Evolutionary conservation across 2,888 invertebrate genomes (phyloP), one percentile per base, ranked within the genome.

Genomic region (Charanyca ferruginea): DNA sequence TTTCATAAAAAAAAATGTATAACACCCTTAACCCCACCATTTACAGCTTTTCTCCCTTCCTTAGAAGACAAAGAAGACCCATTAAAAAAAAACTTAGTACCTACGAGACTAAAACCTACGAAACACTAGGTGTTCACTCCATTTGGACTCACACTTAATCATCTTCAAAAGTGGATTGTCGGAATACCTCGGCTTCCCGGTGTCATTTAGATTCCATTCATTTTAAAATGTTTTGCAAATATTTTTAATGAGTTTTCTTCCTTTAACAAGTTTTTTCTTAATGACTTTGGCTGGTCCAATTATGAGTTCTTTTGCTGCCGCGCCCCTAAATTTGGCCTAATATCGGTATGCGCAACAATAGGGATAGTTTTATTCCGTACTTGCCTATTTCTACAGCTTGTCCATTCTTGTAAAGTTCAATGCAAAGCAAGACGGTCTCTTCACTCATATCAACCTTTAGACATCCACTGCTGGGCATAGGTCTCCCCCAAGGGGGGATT

Each of bases 181-280:
- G 1, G 55, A 75, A 77, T 67, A 32, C 54, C 51, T 64, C 57
- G 13, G 55, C 35, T 38, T 8, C 20, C 20, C 49, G 41, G 16
- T 66, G 73, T 67, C 78, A 78, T 62, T 73, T 77, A 71, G 57
- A 78, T 73, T 55, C 60, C 73, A 41, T 67, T 67, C 47, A 67
- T 67, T 75, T 73, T 73, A 66, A 73, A 73, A 74, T 60, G 55
- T 49, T 54, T 64, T 57, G 45, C 55, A 48, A 73, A 71, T 71
- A 77, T 71, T 71, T 76, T 70, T 71, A 77, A 71, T 48, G 77
- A 71, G 47, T 73, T 73, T 63, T 58, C 53, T 61, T 55, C 20
- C 20, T 53, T 48, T 66, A 11, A 23, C 41, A 49, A 54, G 49
- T 70, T 76, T 61, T 59, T 75, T 71, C 52, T 42, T 75, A 75